These are phyloP conservation scores for Calliopsis andreniformis DNA, from an alignment of 1,140 invertebrate genomes.

Conservation along the genomic window DNA sequence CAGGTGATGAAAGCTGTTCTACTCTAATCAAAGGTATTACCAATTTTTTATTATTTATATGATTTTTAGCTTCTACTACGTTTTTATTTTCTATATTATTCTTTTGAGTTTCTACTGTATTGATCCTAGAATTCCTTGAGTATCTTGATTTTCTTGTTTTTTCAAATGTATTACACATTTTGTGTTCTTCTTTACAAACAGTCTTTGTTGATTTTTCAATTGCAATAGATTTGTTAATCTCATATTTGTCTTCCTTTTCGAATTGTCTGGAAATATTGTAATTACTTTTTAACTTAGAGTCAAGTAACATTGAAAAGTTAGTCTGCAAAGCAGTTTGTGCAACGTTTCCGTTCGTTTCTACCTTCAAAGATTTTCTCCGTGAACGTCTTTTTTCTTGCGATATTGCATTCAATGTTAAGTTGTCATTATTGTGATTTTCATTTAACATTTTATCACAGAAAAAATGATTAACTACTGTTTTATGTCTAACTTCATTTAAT, in stretches of 20 bases:
- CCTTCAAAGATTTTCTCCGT: neutral
- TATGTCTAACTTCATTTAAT: neutral
- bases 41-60: neutral
- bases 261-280: neutral
- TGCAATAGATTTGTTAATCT: neutral
- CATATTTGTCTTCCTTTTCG: neutral
- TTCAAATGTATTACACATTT: no score
- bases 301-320: neutral
- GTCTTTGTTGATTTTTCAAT: no score
- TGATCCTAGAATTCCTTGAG: no score
- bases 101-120: neutral
- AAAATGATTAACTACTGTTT: neutral
- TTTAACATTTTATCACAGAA: neutral
- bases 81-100: neutral
- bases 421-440: neutral
- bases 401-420: neutral
- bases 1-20: constrained; percentile 1
- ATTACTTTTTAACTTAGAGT: neutral
- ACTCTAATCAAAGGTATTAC: constrained; percentile 3
- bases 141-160: no score
- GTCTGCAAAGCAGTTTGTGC: neutral
- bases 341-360: neutral
- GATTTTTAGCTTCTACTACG: neutral
- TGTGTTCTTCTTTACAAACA: neutral
- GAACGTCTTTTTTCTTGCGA: neutral